Base-by-base conservation (phyloP, 2,113 vertebrate species). In the Pangasianodon gigas region DNA sequence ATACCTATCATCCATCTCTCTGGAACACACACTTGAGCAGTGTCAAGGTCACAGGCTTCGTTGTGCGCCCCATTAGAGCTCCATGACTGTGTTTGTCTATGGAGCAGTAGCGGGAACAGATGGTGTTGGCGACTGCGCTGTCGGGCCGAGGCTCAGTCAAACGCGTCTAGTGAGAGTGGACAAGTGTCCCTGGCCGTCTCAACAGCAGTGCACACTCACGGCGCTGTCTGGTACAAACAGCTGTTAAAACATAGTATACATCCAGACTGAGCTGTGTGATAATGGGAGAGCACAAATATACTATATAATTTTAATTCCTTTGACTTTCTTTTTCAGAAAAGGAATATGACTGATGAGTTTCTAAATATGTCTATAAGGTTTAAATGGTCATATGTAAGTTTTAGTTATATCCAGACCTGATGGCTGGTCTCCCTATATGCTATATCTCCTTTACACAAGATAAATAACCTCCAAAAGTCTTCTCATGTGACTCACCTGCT, bases 11-110 rank as follows among this genome's bases (percentile, higher is more conserved):
- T 95, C 94, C 94, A 94, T 95, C 75, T 86, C 86, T 69, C 86
- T 85, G 86, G 94, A 94, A 95, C 95, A 93, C 84, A 93, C 84
- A 85, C 62, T 82, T 86, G 91, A 91, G 95, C 92, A 92, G 93
- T 94, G 95, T 96, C 95, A 96, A 96, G 95, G 95, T 96, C 95
- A 92, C 93, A 91, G 95, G 92, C 87, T 88, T 95, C 94, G 81
- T 93, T 92, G 94, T 94, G 93, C 87, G 93, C 95, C 90, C 93
- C 95, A 96, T 96, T 96, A 95, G 94, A 94, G 94, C 93, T 94
- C 94, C 94, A 91, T 94, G 92, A 93, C 91, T 65, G 71, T 96
- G 95, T 96, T 96, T 95, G 94, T 93, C 93, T 94, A 95, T 93
- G 93, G 92, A 93, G 87, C 91, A 94, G 86, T 90, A 92, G 88